These are phyloP conservation scores for Hylomyscus alleni DNA, from an alignment of 2,797 vertebrate genomes.

Conservation along the genomic window DNA sequence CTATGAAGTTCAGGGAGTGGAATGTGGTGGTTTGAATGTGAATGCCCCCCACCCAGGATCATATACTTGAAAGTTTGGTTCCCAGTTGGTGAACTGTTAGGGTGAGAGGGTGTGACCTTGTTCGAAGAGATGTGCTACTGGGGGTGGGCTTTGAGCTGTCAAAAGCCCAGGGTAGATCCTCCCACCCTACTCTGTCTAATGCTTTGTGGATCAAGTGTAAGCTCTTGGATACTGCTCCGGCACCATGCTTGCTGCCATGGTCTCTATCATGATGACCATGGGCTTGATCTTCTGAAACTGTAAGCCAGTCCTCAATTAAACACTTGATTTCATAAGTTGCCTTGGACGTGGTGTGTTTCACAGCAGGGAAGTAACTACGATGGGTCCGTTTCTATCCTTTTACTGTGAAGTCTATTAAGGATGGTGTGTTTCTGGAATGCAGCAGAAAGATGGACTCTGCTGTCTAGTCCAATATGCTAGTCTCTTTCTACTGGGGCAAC, in stretches of 20 bases:
- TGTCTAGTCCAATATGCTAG: neutral
- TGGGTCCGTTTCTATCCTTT: neutral
- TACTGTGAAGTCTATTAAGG: neutral
- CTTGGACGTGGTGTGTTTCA: neutral
- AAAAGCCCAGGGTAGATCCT: neutral
- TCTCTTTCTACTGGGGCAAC: neutral
- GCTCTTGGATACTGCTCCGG: too few species aligned
- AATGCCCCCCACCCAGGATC: too few species aligned
- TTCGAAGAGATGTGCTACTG: neutral
- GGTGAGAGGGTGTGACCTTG: neutral
- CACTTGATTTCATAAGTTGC: neutral
- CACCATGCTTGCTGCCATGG: neutral
- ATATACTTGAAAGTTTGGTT: neutral
- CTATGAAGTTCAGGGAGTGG: neutral
- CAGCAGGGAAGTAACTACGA: neutral
- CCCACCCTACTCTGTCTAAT: neutral
- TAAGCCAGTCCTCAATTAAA: neutral
- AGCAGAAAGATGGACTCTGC: neutral
- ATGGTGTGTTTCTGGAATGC: neutral
- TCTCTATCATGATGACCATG: neutral
- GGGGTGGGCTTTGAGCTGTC: neutral
- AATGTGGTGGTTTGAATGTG: neutral
- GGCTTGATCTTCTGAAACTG: neutral
- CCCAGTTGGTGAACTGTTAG: neutral
- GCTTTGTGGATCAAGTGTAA: neutral